phyloP scores from a whole-genome alignment of 1,140 invertebrate genomes.

The Aphelinus atriplicis region DNA sequence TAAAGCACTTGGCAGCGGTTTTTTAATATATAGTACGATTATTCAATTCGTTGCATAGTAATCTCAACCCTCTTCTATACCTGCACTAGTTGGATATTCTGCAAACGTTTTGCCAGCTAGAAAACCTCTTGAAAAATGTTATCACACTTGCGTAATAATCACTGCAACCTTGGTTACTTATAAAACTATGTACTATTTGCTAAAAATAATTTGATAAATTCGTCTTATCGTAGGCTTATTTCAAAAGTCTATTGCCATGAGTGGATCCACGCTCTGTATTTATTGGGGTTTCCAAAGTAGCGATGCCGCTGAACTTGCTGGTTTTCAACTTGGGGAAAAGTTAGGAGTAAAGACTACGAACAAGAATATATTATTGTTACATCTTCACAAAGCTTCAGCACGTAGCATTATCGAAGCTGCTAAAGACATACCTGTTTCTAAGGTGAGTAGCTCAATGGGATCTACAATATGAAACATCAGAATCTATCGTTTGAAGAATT shows the following conservation, averaged over 20 bases:
- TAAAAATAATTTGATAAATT: not conserved
- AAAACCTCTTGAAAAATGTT: no score
- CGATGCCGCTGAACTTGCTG: slow-evolving; percentile 66
- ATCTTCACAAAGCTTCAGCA: slow-evolving; percentile 45
- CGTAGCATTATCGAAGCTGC: slow-evolving; percentile 38
- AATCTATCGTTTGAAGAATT: no score
- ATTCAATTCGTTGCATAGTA: no score
- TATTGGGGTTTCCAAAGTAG: slow-evolving; percentile 70
- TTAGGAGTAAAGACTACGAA: slow-evolving; percentile 69
- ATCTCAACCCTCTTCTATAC: not conserved
- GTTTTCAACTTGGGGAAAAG: slow-evolving; percentile 70
- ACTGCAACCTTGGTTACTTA: no score
- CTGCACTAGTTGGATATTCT: no score
- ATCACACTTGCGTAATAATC: no score
- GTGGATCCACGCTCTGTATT: slow-evolving; percentile 73
- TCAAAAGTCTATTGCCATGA: slow-evolving; percentile 71
- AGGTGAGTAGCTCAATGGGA: no score
- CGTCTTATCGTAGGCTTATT: slow-evolving; percentile 67
- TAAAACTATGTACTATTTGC: no score
- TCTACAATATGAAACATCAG: no score
- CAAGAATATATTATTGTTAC: slow-evolving; percentile 66
- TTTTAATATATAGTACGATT: no score
- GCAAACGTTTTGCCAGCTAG: no score
- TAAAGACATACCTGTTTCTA: slow-evolving; percentile 1
- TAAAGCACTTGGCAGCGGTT: no score